phyloP scores from a whole-genome alignment of 1,140 invertebrate species.

The Drosophila navojoa region DNA sequence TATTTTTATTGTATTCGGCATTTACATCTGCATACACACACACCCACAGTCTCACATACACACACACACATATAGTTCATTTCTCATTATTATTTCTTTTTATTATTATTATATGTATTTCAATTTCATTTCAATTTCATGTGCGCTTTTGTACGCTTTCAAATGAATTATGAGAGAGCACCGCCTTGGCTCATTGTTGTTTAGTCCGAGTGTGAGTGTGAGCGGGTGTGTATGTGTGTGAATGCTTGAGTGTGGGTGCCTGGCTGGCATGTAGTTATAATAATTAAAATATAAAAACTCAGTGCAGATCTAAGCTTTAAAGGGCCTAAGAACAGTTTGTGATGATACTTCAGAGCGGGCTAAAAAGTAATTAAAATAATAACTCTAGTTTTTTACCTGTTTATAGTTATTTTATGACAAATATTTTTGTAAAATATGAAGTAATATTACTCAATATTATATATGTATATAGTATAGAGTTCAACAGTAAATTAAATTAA shows the following conservation, averaged over 20 bases:
- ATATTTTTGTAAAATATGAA: too few species aligned
- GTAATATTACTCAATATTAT: too few species aligned
- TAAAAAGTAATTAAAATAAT: not conserved
- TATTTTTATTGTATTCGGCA: slow-evolving; percentile 77
- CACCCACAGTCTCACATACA: slow-evolving; percentile 32
- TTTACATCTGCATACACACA: slow-evolving; percentile 52
- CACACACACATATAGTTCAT: slow-evolving; percentile 49
- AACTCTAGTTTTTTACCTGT: too few species aligned
- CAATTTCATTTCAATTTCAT: slow-evolving; percentile 73
- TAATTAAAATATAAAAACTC: slow-evolving; percentile 60
- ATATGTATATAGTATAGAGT: too few species aligned
- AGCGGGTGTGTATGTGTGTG: slow-evolving; percentile 20
- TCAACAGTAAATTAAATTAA: too few species aligned
- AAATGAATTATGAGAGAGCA: slow-evolving; percentile 78
- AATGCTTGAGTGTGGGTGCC: slow-evolving; percentile 20
- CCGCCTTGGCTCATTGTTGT: slow-evolving; percentile 74
- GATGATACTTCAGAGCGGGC: slow-evolving; percentile 8
- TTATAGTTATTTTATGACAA: too few species aligned
- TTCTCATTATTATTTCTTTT: slow-evolving; percentile 54
- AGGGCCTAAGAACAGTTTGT: slow-evolving; percentile 5
- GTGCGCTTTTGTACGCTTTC: slow-evolving; percentile 73
- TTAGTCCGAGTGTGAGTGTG: not conserved
- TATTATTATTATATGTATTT: slow-evolving; percentile 71
- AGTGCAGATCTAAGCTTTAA: slow-evolving; percentile 16
- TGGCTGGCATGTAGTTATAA: slow-evolving; percentile 68